Conservation (phyloP, 2,113 vertebrate genomes). For the Hymenochirus boettgeri region DNA sequence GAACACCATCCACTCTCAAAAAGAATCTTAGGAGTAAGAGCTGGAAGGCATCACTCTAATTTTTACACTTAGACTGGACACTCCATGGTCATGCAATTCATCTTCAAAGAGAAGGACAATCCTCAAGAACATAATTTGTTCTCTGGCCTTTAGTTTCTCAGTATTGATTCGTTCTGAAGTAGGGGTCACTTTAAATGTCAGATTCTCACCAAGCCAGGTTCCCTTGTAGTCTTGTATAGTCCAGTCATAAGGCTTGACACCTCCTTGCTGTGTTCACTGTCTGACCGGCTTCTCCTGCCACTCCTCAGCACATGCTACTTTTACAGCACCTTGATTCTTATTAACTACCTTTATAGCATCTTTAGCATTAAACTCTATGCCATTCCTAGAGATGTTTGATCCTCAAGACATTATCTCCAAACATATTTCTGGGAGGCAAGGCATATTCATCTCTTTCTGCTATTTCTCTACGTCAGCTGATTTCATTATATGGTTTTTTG, state of each 20-base stretch:
- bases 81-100: slow-evolving; percentile 94
- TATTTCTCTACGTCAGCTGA: slow-evolving; percentile 90
- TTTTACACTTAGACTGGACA: slow-evolving; percentile 91
- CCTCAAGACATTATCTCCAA: slow-evolving; percentile 88
- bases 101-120: slow-evolving; percentile 95
- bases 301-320: slow-evolving; percentile 94
- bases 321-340: slow-evolving; percentile 82
- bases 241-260: slow-evolving; percentile 89
- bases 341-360: slow-evolving; percentile 89
- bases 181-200: slow-evolving; percentile 76
- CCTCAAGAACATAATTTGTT: slow-evolving; percentile 96
- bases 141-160: slow-evolving; percentile 88
- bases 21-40: slow-evolving; percentile 91
- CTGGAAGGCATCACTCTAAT: slow-evolving; percentile 96
- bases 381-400: slow-evolving; percentile 85
- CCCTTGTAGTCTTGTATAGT: slow-evolving; percentile 96
- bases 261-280: slow-evolving; percentile 89
- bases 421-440: slow-evolving; percentile 95
- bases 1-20: slow-evolving; percentile 87
- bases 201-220: slow-evolving; percentile 77
- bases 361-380: slow-evolving; percentile 91
- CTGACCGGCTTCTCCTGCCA: slow-evolving; percentile 95
- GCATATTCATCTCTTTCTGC: slow-evolving; percentile 86
- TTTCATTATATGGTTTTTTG: slow-evolving; percentile 94
- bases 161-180: slow-evolving; percentile 87